Base-by-base conservation (phyloP, 2,113 vertebrate genomes). In the Erythrocercus mccallii region DNA sequence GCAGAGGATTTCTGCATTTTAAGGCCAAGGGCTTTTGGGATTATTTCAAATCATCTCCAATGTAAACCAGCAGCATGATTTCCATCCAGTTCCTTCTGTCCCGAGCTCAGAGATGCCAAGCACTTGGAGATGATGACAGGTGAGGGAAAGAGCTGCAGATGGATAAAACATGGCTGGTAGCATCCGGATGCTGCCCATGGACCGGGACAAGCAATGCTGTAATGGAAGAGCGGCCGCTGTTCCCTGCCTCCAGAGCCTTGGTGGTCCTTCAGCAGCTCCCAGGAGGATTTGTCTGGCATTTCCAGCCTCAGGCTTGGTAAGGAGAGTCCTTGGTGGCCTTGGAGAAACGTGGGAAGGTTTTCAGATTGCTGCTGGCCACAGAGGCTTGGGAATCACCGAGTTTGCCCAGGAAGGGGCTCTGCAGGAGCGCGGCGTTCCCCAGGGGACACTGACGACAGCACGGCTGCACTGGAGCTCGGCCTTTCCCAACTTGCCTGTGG, bases 111-210 rank as follows among this genome's bases (percentile, higher is more conserved):
- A 68, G 54, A 8, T 88, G 93, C 79, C 90, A 96, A 74, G 58
- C 56, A 83, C 90, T 94, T 86, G 92, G 85, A 94, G 79, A 95
- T 27, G 93, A 90, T 95, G 94, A 88, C 76, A 96, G 91, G 95
- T 90, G 83, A 70, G 74, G 78, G 51, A 86, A 95, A 91, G 94
- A 77, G 58, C 81, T 80, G 58, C 66, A 80, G 69, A 90, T 95
- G 91, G 81, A 88, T 92, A 90, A 94, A 89, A 58, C 65, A 80
- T 62, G 10, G 6, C 66, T 70, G 65, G 81, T 8, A 92, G 58
- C 87, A 95, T 27, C 74, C 7, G 9, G 88, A 25, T 81, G 79
- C 48, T 94, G 84, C 54, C 14, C 10, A 6, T 44, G 71, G 80
- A 94, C 35, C 5, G 14, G 50, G 77, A 61, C 40, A 2, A 16